Evolutionary conservation across 2,797 vertebrate species (phyloP).

Genomic region (Sebastes miniatus): DNA sequence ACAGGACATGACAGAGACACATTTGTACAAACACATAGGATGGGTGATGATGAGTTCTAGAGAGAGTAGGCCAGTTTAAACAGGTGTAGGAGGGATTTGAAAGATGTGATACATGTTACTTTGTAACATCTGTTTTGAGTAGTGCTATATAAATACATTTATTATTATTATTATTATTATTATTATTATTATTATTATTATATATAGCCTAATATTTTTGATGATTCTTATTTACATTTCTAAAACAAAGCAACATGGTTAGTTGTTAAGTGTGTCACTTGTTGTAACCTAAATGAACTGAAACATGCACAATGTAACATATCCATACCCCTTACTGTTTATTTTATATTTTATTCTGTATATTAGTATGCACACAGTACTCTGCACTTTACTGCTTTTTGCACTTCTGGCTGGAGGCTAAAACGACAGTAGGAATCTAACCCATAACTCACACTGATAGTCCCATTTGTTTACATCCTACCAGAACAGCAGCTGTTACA

Average conservation of each 20-base stretch:
- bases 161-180: too few species aligned
- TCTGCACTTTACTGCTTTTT: not conserved
- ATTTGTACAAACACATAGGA: too few species aligned
- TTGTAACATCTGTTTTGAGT: too few species aligned
- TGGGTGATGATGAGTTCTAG: too few species aligned
- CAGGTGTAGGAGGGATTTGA: too few species aligned
- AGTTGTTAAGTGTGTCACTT: not conserved
- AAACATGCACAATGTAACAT: not conserved
- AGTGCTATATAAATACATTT: too few species aligned
- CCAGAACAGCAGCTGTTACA: constrained; percentile 69
- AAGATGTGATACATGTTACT: too few species aligned
- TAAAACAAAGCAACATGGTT: not conserved
- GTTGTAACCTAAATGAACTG: not conserved
- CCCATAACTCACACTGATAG: constrained; percentile 38
- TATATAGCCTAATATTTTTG: not conserved
- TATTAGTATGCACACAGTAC: not conserved
- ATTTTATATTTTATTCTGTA: not conserved
- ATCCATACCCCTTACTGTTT: not conserved
- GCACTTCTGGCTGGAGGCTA: not conserved
- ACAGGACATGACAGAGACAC: too few species aligned
- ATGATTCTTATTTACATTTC: not conserved
- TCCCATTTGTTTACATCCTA: constrained; percentile 70
- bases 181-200: too few species aligned
- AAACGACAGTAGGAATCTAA: constrained; percentile 42
- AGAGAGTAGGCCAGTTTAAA: too few species aligned